Base-by-base conservation (phyloP, 2,113 vertebrate genomes). In the Shinisaurus crocodilurus region DNA sequence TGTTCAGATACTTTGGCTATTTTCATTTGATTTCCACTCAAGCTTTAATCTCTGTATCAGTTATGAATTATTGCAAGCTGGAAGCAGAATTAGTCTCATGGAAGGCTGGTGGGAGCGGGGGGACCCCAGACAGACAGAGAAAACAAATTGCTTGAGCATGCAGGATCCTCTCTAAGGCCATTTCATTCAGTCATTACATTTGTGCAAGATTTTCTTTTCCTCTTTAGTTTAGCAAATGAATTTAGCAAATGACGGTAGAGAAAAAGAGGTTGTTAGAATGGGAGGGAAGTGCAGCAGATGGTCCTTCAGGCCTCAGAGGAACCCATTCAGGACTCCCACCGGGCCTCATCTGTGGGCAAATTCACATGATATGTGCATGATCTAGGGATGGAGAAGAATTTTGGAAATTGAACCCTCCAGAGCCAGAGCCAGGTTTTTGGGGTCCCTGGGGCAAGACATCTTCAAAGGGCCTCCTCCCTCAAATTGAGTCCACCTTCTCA, bases 21-120 rank as follows among this genome's bases (percentile, higher is more conserved):
- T 86, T 60, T 82, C 91, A 74, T 91, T 93, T 95, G 92, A 94
- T 96, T 91, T 92, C 91, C 69, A 91, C 74, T 94, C 92, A 92
- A 88, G 82, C 85, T 94, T 95, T 94, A 94, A 95, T 95, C 95
- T 94, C 92, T 82, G 83, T 94, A 91, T 93, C 88, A 93, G 88
- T 96, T 91, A 93, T 80, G 25, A 90, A 88, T 93, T 94, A 93
- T 92, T 93, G 91, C 93, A 96, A 95, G 69, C 90, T 54, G 90
- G 89, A 91, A 89, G 91, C 45, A 95, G 85, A 96, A 96, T 96
- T 95, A 95, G 85, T 50, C 91, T 95, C 93, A 94, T n/a, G n/a
- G n/a, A n/a, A n/a, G n/a, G n/a, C n/a, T n/a, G n/a, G n/a, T n/a
- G n/a, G n/a, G n/a, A n/a, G n/a, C n/a, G n/a, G n/a, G n/a, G n/a